Conservation (phyloP, 1,140 invertebrate species). For the Danaus melanippus region DNA sequence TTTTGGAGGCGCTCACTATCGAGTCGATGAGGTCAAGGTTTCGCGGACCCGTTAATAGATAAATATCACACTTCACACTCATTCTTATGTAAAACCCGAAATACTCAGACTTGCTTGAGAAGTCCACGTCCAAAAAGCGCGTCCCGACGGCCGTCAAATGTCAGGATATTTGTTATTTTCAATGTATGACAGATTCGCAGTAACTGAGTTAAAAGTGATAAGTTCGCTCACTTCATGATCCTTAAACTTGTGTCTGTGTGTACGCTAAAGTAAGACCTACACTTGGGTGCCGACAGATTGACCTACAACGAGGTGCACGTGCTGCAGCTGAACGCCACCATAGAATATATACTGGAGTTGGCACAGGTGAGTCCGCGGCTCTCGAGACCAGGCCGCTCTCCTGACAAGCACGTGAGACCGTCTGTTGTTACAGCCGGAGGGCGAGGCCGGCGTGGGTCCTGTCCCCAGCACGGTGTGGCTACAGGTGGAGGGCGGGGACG, state of each 20-base stretch:
- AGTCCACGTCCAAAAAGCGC: too few relatives aligned
- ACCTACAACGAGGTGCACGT: constrained; percentile 33
- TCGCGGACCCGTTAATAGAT: constrained; percentile 10
- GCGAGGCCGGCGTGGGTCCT: constrained; percentile 9
- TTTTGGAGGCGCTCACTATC: constrained; percentile 6
- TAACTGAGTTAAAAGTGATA: too few relatives aligned
- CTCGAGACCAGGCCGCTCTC: too few relatives aligned
- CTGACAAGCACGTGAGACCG: neutral
- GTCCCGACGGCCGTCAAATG: too few relatives aligned
- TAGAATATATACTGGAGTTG: constrained; percentile 51
- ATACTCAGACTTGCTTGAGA: too few relatives aligned
- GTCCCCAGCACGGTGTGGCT: constrained; percentile 36
- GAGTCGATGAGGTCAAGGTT: constrained; percentile 13
- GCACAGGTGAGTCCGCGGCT: constrained; percentile 33
- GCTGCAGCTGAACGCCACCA: constrained; percentile 35
- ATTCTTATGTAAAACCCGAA: too few relatives aligned
- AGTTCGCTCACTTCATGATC: too few relatives aligned
- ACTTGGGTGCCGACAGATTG: constrained; percentile 23
- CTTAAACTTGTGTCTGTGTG: too few relatives aligned
- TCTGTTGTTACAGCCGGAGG: constrained; percentile 10
- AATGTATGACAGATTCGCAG: too few relatives aligned
- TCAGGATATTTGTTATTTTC: too few relatives aligned
- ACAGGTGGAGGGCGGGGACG: constrained; percentile 35
- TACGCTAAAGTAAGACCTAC: too few relatives aligned
- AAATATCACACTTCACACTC: neutral